phyloP scores from a whole-genome alignment of 2,113 vertebrate species.

The Corvus moneduloides region DNA sequence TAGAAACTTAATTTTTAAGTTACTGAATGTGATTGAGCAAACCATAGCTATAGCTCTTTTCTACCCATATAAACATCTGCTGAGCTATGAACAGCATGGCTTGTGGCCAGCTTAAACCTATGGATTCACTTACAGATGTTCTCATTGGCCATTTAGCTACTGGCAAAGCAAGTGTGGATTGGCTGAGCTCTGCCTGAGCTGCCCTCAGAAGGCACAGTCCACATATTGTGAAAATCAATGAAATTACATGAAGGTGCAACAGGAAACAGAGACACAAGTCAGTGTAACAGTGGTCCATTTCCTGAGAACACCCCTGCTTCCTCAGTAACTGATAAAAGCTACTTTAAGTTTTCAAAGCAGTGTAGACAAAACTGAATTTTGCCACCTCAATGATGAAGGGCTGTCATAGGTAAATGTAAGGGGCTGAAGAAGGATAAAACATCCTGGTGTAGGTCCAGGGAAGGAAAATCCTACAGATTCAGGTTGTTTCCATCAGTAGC shows the following conservation, averaged over 20 bases:
- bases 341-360: neutral
- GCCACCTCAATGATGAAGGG: neutral
- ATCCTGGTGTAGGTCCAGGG: neutral
- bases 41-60: neutral
- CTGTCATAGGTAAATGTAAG: neutral
- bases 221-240: neutral
- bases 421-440: neutral
- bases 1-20: neutral
- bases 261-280: neutral
- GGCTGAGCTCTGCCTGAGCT: neutral
- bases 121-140: neutral
- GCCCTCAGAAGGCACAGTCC: neutral
- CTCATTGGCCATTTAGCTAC: neutral
- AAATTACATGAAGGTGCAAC: neutral
- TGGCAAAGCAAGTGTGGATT: neutral
- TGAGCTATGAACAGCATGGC: accelerated
- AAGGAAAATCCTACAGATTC: neutral
- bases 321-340: neutral
- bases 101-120: neutral
- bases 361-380: neutral
- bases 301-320: neutral
- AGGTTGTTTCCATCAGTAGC: neutral
- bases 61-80: neutral
- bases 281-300: accelerated
- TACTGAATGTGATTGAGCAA: neutral